Base-by-base conservation (phyloP, 2,113 vertebrate genomes). In the Coptodon rendalli region DNA sequence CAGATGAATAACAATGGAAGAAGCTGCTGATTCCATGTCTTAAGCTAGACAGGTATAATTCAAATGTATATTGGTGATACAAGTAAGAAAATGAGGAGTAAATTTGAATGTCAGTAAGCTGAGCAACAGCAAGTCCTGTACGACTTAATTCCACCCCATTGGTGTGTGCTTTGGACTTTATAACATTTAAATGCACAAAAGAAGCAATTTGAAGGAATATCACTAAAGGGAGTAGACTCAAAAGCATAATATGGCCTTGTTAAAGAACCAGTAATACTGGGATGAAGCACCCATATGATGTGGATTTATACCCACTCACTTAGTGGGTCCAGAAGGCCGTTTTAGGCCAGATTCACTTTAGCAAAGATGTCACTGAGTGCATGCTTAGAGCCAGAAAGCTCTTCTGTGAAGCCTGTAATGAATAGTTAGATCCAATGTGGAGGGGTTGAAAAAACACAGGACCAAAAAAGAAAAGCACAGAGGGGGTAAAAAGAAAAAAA, bases 361-460 rank as follows among this genome's bases (percentile, higher is more conserved):
- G 90, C 17, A 8, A 59, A 73, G 82, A 92, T 92, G 94, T 88
- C 92, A 92, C 19, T 19, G 87, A 86, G 86, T 90, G 89, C 86
- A 86, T 81, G 86, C 85, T 81, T 17, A 54, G 59, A 89, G 86
- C 84, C 68, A 53, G 61, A 61, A 79, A 89, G 86, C 82, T 87
- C 85, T 27, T 89, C 88, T 87, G 59, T 57, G 88, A 82, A 89
- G 88, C 87, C 82, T 81, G 6, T 92, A 92, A 94, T 93, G 92
- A 95, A 93, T 78, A 92, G 92, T 90, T 91, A 89, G 71, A 92
- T 36, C 88, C 89, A 56, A 50, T 59, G 84, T 73, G 87, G 89
- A 89, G 89, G 89, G 84, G 45, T 48, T 73, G 19, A 79, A 91
- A 89, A 90, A 87, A 90, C 82, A 81, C 63, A 84, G 29, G 54